Evolutionary conservation across 35 echinoderm and acorn worm species (phyloP), one percentile per base, ranked within the genome.

Genomic region (Eucidaris tribuloides): DNA sequence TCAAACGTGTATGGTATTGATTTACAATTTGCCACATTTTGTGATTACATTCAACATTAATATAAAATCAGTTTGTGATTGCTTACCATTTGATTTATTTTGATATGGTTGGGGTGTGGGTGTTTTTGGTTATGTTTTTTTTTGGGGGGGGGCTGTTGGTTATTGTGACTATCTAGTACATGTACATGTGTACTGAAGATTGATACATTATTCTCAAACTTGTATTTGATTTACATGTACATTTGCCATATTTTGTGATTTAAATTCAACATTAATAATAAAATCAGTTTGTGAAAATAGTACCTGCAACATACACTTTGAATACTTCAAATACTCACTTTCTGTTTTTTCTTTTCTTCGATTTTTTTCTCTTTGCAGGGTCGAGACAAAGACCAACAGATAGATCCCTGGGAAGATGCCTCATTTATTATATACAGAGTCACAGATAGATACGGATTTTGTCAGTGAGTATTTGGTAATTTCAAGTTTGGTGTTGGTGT

Each of bases 381-480:
- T 25, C 82, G 93, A 79, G 93, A 96, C 45, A 79, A 86, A 46
- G 93, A 89, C 23, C 84, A 62, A 15, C 40, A 83, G 33, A 96
- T 96, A 24, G 93, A 96, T 60, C 89, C 93, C 7, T 96, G 93
- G 93, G 93, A 96, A 43, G 93, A 96, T 91, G 93, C 88, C 11
- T 79, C 82, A n/a, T 96, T 83, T 30, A 96, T 91, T 25, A 63
- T 96, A 36, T 96, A 96, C 58, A 91, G 66, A 77, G 84, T 96
- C 3, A 96, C 93, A 4, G 93, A 96, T 63, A 76, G 89, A 87
- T 91, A 87, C 43, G 93, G 93, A 33, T 96, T 96, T 36, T 84
- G 86, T 46, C 93, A 96, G 93, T 96, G 85, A 96, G 93, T 91
- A 82, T 46, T 13, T 19, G n/a, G n/a, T n/a, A n/a, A n/a, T n/a